Base-by-base conservation (phyloP, 2,888 invertebrate genomes). In the Caenorhabditis panamensis region DNA sequence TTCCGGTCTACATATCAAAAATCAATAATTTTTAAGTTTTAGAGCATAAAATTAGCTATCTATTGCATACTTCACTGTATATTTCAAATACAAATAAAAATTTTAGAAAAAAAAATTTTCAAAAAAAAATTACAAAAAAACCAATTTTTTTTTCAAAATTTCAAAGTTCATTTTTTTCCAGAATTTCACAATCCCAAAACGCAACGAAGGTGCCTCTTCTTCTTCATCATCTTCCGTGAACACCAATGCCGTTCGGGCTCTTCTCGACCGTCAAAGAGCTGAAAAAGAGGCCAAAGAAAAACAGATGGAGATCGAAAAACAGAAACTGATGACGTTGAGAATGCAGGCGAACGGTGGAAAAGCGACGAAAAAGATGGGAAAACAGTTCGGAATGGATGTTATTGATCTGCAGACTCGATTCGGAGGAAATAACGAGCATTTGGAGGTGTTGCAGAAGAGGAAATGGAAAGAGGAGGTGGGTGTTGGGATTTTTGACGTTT, bases 331-430 rank as follows among this genome's bases (percentile, higher is more conserved):
- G 68, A 77, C 81, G 62, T 77, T 86, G 49, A 58, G 88, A 54
- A 59, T 88, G 71, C 84, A 88, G 71, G 82, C 84, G n/a, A 81
- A 84, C 59, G 85, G 86, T n/a, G 88, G 88, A 69, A 85, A 85
- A 76, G 88, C 88, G n/a, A 88, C 83, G 62, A 88, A 88, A 69
- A 88, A 88, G 69, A 84, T 88, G 44, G 88, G 87, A 13, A 84
- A 84, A 61, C 88, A 88, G 24, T 88, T 88, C 49, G 88, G 88
- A 36, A 61, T 86, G 51, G 81, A 85, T 64, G 81, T 84, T 0
- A 81, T 88, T 18, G 82, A 87, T 18, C 56, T 88, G n/a, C 88
- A 88, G 79, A 85, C 85, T 28, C 72, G 86, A 9, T 88, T 83
- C 64, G 87, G 86, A 16, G 82, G 84, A 11, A 84, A 87, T 37